A percentile compares a stretch with the other conserved stretches of the same genome.
Evolutionary conservation across 2,888 invertebrate genomes (phyloP).

Genomic region (Tipula helvola): DNA sequence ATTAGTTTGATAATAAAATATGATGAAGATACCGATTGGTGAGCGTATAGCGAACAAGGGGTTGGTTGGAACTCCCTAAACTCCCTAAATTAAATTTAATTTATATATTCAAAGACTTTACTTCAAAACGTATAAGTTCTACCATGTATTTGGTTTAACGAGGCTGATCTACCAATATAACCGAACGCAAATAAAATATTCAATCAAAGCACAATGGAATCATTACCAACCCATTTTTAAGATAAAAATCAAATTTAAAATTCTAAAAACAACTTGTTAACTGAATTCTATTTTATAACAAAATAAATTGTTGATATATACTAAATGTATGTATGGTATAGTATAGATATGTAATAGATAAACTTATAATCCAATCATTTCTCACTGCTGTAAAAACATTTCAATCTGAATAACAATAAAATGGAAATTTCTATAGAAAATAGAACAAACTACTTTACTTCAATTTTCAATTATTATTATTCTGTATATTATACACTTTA

Average conservation of each 20-base stretch:
- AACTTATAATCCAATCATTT: background rate
- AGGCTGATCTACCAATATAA: background rate
- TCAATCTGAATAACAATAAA: background rate
- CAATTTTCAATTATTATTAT: background rate
- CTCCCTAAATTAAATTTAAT: too few relatives aligned
- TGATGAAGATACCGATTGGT: too few relatives aligned
- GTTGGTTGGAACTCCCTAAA: too few relatives aligned
- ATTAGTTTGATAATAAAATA: too few relatives aligned
- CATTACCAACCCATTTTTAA: background rate
- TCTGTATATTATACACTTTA: background rate
- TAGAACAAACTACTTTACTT: background rate
- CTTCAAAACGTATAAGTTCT: too few relatives aligned
- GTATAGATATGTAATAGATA: background rate
- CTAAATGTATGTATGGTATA: background rate
- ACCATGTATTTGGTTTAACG: too few relatives aligned
- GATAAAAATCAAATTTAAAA: background rate
- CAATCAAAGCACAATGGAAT: background rate
- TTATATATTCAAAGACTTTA: too few relatives aligned
- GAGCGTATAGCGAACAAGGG: too few relatives aligned
- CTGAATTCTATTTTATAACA: too few relatives aligned
- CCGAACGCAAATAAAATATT: background rate
- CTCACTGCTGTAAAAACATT: background rate
- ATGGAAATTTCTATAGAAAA: background rate
- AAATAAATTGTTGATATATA: background rate
- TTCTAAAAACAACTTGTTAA: background rate